Evolutionary conservation across 2,888 invertebrate species (phyloP), one percentile per base, ranked within the genome.

Genomic region (Cartodere bifasciata): DNA sequence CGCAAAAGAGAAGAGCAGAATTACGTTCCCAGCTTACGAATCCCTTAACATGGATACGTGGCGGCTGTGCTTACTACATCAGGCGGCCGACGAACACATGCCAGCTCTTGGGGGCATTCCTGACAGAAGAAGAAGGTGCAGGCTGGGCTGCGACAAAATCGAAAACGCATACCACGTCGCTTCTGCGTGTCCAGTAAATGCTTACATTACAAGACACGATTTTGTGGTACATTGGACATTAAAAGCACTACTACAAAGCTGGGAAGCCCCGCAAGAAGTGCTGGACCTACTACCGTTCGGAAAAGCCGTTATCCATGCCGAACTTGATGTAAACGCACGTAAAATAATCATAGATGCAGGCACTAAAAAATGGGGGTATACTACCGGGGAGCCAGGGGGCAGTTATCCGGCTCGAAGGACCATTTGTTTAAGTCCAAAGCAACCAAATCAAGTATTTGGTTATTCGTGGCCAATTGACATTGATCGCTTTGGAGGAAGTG

Each of bases 151-250:
- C 27, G 16, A 28, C 1, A 12, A 16, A 4, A 15, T 13, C 3
- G 38, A 40, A 12, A 41, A 36, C 3, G 37, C 31, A 1, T 44
- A 44, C 17, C 43, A 44, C 28, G 41, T 43, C 1, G 23, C 30
- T 9, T 23, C 37, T 6, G 35, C 37, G 4, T 40, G 43, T 15
- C 13, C 17, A 5, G 34, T 31, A 2, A 28, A 15, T 2, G 34
- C 35, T 6, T 43, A 32, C 16, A 43, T 25, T 12, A 24, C 39
- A 1, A 16, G 42, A 9, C 42, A 43, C 34, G 42, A 43, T 27
- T 29, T 29, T 10, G 40, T 39, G 6, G 43, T 43, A 2, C 32
- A 37, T 21, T 40, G 37, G 37, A 9, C 15, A 3, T 10, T 34
- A 9, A 36, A 29, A 17, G 29, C 36, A 3, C 4, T 36, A 10